Percentiles rank a stretch among this genome's conserved stretches.
Conservation (phyloP, 2,797 vertebrate genomes). For the Argentina silus region DNA sequence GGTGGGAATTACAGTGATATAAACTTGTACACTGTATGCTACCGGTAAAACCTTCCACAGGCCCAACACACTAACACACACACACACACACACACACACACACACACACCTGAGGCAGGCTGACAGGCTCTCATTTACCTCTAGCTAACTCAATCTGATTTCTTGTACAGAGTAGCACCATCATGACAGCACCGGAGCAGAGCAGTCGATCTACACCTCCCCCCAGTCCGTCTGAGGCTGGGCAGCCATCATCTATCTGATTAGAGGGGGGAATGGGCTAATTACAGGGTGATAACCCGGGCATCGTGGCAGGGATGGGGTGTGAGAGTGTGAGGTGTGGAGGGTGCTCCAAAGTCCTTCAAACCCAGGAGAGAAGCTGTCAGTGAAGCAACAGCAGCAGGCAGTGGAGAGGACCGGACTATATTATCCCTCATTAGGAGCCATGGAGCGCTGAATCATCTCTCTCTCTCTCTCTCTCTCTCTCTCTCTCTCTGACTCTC, state of each 20-base stretch:
- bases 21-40: too few relatives aligned
- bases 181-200: not conserved
- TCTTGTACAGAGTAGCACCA: not conserved
- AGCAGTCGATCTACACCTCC: conserved; percentile 16
- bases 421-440: conserved; percentile 56
- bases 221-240: conserved; percentile 8
- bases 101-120: conserved; percentile 9
- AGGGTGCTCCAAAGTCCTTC: conserved; percentile 52
- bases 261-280: conserved; percentile 62
- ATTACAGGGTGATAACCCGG: conserved; percentile 61
- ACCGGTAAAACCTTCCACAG: too few relatives aligned
- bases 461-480: not conserved
- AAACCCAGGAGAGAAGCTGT: conserved; percentile 42
- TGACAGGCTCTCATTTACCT: conserved; percentile 49
- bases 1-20: too few relatives aligned
- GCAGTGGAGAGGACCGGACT: conserved; percentile 12
- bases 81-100: conserved; percentile 5
- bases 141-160: conserved; percentile 30
- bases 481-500: not conserved
- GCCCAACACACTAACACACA: not conserved
- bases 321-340: conserved; percentile 27
- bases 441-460: not conserved
- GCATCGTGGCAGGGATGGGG: conserved; percentile 29
- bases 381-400: conserved; percentile 44
- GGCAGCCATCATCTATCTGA: conserved; percentile 50